A percentile compares a stretch with the other conserved stretches of the same genome.
Evolutionary conservation across 2,113 vertebrate genomes (phyloP).

Genomic region (Orientallactaga bullata): DNA sequence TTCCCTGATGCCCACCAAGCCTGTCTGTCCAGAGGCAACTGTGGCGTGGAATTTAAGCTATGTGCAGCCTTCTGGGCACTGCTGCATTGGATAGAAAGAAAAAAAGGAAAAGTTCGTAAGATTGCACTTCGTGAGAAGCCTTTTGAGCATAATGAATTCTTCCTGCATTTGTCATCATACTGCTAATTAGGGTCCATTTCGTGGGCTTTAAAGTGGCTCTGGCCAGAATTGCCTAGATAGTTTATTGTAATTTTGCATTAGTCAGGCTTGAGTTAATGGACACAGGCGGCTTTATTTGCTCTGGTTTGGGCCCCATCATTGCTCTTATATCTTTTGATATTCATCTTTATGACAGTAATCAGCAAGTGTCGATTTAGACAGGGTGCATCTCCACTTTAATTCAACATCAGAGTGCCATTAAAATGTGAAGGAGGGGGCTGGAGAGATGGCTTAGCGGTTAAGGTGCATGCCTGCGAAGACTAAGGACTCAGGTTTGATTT

Average conservation of each 20-base stretch:
- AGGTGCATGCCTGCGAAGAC: too few species aligned
- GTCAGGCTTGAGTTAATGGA: constrained; percentile 85
- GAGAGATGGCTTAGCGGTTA: too few species aligned
- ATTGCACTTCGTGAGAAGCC: constrained; percentile 60
- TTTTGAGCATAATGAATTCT: constrained; percentile 75
- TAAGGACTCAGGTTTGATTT: too few species aligned
- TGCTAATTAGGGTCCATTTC: constrained; percentile 82
- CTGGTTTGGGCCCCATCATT: constrained; percentile 69
- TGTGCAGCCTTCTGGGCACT: not conserved
- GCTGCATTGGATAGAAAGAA: not conserved
- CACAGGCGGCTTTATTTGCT: constrained; percentile 74
- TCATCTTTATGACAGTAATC: constrained; percentile 84
- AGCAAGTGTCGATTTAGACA: constrained; percentile 82
- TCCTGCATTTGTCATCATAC: constrained; percentile 81
- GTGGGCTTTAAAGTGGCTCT: constrained; percentile 78
- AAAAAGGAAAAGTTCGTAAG: constrained; percentile 62
- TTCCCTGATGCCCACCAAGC: not conserved
- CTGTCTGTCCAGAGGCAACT: not conserved
- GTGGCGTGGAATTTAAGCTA: not conserved
- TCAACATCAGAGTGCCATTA: constrained; percentile 79
- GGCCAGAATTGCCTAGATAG: constrained; percentile 82
- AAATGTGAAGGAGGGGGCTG: constrained; percentile 81
- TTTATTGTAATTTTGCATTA: constrained; percentile 83
- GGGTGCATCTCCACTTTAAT: constrained; percentile 83
- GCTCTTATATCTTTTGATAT: constrained; percentile 81